A percentile compares a stretch with the other conserved stretches of the same genome.
phyloP scores from a whole-genome alignment of 2,888 invertebrate species.

The Tiliacea aurago region DNA sequence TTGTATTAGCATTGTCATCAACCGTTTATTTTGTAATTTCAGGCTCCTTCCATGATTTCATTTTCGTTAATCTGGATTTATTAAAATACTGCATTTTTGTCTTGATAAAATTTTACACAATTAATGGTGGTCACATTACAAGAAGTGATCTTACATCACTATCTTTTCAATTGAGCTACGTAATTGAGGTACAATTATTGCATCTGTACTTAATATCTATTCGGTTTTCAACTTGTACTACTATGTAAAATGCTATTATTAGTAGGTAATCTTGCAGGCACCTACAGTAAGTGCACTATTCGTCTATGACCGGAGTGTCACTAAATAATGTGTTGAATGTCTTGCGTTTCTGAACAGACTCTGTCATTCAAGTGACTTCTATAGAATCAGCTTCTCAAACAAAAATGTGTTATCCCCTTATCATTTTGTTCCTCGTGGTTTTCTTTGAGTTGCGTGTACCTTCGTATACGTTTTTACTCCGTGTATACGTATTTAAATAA shows the following conservation, averaged over 20 bases:
- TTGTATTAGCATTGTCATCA: slow-evolving; percentile 3
- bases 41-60: neutral
- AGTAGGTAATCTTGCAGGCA: slow-evolving; percentile 11
- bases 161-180: neutral
- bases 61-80: neutral
- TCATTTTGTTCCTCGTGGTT: neutral
- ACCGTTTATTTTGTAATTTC: neutral
- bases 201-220: neutral
- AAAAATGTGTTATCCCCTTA: neutral
- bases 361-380: neutral
- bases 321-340: too few species aligned
- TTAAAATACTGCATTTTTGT: too few species aligned
- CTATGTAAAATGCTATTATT: slow-evolving; percentile 3
- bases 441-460: neutral
- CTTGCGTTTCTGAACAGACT: slow-evolving; percentile 4
- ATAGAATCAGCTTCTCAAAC: neutral
- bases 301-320: neutral
- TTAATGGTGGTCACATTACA: neutral
- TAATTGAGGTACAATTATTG: neutral
- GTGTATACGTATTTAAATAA: neutral
- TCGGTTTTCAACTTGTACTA: neutral
- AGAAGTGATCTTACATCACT: neutral
- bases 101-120: neutral
- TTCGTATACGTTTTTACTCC: too few species aligned
- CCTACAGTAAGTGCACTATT: neutral